Evolutionary conservation across 2,797 vertebrate genomes (phyloP), one percentile per base, ranked within the genome.

Genomic region (Acipenser ruthenus): DNA sequence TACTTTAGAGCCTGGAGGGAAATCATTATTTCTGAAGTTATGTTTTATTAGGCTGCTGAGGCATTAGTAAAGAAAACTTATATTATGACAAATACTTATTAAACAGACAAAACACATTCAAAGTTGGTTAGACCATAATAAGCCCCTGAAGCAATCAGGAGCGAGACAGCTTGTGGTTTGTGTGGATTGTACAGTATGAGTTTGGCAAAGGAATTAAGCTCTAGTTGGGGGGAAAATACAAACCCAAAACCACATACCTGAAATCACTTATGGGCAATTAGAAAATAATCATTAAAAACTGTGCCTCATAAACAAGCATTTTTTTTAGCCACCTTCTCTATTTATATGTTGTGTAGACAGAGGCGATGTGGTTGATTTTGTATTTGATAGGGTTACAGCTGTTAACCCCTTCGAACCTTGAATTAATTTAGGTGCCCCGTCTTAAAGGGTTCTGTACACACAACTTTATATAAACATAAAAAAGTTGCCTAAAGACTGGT

Each of bases 261-360:
- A 37, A 85, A 86, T 84, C 80, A 85, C 78, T 78, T 73, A 74
- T 78, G 82, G 85, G 83, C 79, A 78, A 74, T 77, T 75, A 77
- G 75, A 82, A 84, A 88, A 88, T 83, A 84, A 87, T 84, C 84
- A 84, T 84, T 79, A 79, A 78, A 72, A 78, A 69, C 63, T 58
- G 55, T n/a, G 55, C 55, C 55, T 58, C 12, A 12, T 11, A 7
- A 58, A 13, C n/a, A 58, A 0, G 55, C 15, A 13, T 58, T 58
- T 58, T 37, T 37, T 58, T 7, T 13, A 58, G 55, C 55, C 52
- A n/a, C 55, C 55, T 58, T 13, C 55, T n/a, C 55, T 58, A 6
- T 53, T 5, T 53, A 58, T 58, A 12, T 58, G 13, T 58, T 10
- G 55, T 58, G 55, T 55, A 58, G 11, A 12, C 6, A 12, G 12